Evolutionary conservation across 1,140 invertebrate species (phyloP).

Genomic region (Anastatus disparis): DNA sequence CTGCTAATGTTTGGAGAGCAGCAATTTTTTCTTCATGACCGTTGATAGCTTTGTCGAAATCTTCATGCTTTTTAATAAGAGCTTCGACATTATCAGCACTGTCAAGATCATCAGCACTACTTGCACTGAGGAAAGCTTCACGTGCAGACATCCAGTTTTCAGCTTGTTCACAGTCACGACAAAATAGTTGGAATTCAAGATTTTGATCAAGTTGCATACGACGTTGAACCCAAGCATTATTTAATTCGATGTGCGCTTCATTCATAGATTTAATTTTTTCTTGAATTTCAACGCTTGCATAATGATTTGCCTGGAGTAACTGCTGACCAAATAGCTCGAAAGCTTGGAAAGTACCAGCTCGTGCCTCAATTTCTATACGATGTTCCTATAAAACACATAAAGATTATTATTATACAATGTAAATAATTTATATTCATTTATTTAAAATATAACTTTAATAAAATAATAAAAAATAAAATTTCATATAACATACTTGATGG

Average conservation of each 20-base stretch:
- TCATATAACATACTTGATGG: conserved; percentile 87
- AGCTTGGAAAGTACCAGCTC: conserved; percentile 96
- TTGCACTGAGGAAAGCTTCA: conserved; percentile 92
- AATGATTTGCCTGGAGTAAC: conserved; percentile 93
- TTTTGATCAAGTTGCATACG: conserved; percentile 97
- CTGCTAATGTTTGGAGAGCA: conserved; percentile 90
- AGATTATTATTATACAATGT: too few relatives aligned
- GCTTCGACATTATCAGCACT: conserved; percentile 95
- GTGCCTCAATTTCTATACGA: conserved; percentile 97
- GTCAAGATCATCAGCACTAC: conserved; percentile 81
- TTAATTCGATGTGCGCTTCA: conserved; percentile 89
- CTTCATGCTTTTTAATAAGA: conserved; percentile 99
- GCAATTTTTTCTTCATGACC: conserved; percentile 98
- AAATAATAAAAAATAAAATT: too few relatives aligned
- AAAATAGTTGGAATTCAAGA: conserved; percentile 96
- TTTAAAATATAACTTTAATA: too few relatives aligned
- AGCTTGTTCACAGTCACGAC: conserved; percentile 95
- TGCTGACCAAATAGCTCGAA: conserved; percentile 98
- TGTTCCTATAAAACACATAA: conserved; percentile 96
- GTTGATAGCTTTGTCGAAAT: conserved; percentile 99
- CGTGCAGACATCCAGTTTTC: conserved; percentile 99
- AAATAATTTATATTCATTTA: too few relatives aligned
- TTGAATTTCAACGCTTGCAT: conserved; percentile 95
- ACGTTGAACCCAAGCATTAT: conserved; percentile 94
- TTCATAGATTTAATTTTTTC: conserved; percentile 94